Conservation (phyloP, 2,113 vertebrate species). For the Dicaeum eximium region DNA sequence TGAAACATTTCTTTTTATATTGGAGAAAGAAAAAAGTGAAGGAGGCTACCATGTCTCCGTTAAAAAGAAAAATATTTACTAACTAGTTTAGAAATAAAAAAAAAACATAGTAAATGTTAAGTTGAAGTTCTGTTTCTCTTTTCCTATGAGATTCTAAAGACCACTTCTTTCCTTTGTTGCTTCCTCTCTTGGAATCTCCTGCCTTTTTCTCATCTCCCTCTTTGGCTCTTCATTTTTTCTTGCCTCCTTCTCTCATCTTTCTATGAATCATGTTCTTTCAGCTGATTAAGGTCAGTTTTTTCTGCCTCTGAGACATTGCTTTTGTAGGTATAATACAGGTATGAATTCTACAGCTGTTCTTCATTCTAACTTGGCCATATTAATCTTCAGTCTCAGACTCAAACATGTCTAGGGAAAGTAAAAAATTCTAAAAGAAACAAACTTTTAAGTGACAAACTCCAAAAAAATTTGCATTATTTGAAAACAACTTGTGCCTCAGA, state of each 20-base stretch:
- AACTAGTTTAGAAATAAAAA: neutral
- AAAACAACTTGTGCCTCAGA: neutral
- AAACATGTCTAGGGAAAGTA: neutral
- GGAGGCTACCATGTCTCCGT: neutral
- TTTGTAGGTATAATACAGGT: neutral
- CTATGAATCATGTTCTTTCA: neutral
- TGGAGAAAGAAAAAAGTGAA: neutral
- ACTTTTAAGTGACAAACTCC: neutral
- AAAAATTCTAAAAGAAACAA: neutral
- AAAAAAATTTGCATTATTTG: neutral
- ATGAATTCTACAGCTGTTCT: neutral
- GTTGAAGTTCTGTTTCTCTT: neutral
- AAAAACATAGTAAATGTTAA: neutral
- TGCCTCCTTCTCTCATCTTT: neutral
- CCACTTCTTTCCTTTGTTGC: neutral
- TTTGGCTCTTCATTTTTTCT: neutral
- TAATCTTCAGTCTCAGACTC: neutral
- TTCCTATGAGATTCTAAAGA: neutral
- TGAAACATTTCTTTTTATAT: slow-evolving; percentile 13
- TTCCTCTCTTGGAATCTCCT: neutral
- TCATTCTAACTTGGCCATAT: neutral
- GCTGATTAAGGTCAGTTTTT: neutral
- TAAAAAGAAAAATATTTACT: neutral
- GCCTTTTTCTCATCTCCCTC: neutral
- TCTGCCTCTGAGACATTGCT: neutral